Percentiles rank a stretch among this genome's conserved stretches.
Evolutionary conservation across 1,140 invertebrate species (phyloP).

Genomic region (Cecropterus lyciades): DNA sequence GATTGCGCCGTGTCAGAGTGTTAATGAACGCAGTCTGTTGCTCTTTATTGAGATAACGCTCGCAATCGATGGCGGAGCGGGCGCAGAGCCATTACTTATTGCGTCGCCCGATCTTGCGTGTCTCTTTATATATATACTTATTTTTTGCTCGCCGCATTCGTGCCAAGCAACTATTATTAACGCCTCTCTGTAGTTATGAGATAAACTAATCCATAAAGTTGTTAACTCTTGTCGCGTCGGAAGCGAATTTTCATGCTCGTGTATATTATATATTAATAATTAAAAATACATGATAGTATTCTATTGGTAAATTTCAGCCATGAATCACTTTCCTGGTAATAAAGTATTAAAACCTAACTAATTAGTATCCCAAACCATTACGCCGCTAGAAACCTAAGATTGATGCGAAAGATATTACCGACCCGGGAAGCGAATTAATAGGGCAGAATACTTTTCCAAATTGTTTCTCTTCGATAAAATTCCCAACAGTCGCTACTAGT

Average conservation of each 20-base stretch:
- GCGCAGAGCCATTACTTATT: slow-evolving; percentile 74
- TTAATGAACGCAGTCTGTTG: slow-evolving; percentile 81
- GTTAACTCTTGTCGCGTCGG: slow-evolving; percentile 47
- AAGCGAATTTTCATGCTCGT: slow-evolving; percentile 45
- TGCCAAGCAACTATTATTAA: slow-evolving; percentile 75
- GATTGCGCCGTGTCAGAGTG: slow-evolving; percentile 80
- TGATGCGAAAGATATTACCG: too few species aligned
- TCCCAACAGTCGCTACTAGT: slow-evolving; percentile 14
- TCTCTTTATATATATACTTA: slow-evolving; percentile 64
- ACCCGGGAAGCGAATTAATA: neutral
- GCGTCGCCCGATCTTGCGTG: slow-evolving; percentile 71
- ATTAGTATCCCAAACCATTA: neutral
- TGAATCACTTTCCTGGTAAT: neutral
- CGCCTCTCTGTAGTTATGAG: slow-evolving; percentile 48
- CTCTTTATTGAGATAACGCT: slow-evolving; percentile 82
- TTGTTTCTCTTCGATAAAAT: slow-evolving; percentile 11
- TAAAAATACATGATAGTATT: slow-evolving; percentile 15
- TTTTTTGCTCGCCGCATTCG: slow-evolving; percentile 67
- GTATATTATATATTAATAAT: slow-evolving; percentile 35
- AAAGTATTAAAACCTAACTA: neutral
- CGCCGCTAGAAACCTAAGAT: too few species aligned
- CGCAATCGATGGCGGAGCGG: slow-evolving; percentile 71
- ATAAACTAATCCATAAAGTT: slow-evolving; percentile 68
- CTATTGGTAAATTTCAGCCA: neutral
- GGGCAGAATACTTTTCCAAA: slow-evolving; percentile 7